Conservation (phyloP, 2,113 vertebrate genomes). For the Neolamprologus hecqui region DNA sequence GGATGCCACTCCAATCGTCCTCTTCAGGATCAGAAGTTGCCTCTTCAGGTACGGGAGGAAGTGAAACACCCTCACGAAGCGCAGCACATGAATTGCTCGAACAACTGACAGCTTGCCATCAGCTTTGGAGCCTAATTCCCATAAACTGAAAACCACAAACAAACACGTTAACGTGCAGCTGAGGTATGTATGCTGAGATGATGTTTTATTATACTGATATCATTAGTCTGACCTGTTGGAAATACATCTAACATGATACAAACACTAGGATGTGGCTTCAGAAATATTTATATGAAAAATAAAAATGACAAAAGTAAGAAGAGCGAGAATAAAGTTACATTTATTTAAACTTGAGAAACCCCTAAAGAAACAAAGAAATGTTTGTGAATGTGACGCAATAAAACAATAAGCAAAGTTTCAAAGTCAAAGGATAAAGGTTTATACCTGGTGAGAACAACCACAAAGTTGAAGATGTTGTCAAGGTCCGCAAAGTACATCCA, state of each 20-base stretch:
- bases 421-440: neutral
- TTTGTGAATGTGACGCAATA: neutral
- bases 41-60: conserved; percentile 78
- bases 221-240: neutral
- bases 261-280: neutral
- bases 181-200: neutral
- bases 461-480: conserved; percentile 84
- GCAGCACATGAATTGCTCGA: conserved; percentile 75
- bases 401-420: neutral
- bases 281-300: neutral
- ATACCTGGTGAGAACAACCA: conserved; percentile 75
- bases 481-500: conserved; percentile 81
- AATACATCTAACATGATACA: neutral
- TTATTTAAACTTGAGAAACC: neutral
- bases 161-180: neutral
- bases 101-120: conserved; percentile 77
- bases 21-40: conserved; percentile 81
- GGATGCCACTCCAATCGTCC: conserved; percentile 78
- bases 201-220: neutral
- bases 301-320: neutral
- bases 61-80: conserved; percentile 77
- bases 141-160: conserved; percentile 67
- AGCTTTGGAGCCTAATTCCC: conserved; percentile 73
- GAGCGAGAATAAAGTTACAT: neutral
- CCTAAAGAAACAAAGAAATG: neutral